Evolutionary conservation across 1,140 invertebrate species (phyloP).

Genomic region (Drosophila orosa): DNA sequence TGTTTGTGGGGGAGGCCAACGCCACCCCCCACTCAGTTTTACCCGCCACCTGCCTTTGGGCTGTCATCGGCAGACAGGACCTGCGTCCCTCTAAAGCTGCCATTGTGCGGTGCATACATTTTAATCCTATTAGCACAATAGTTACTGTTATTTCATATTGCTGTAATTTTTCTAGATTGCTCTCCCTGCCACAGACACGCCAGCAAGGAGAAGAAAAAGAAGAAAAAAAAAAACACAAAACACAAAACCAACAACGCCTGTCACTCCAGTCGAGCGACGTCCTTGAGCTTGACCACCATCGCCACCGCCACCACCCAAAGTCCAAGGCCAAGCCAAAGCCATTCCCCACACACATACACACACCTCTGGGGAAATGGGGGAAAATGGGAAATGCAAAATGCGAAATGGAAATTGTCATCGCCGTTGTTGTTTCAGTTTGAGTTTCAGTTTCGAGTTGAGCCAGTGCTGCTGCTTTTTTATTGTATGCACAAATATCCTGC

Average conservation of each 20-base stretch:
- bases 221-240: neutral
- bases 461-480: conserved; percentile 28
- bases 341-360: conserved; percentile 7
- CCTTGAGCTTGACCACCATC: conserved; percentile 60
- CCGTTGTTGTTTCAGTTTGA: conserved; percentile 20
- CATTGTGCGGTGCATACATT: conserved; percentile 34
- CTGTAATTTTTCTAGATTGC: conserved; percentile 49
- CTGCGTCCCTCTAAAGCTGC: conserved; percentile 5
- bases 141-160: conserved; percentile 62
- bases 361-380: conserved; percentile 22
- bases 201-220: neutral
- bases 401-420: conserved; percentile 49
- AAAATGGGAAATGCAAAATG: conserved; percentile 23
- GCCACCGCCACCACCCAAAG: conserved; percentile 3
- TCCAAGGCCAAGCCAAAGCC: conserved; percentile 29
- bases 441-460: conserved; percentile 24
- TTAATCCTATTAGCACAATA: conserved; percentile 71
- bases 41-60: neutral
- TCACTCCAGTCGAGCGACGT: conserved; percentile 28
- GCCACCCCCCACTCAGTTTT: neutral
- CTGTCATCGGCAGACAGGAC: conserved; percentile 38
- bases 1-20: neutral
- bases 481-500: conserved; percentile 57
- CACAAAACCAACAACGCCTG: conserved; percentile 15
- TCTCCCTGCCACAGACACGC: conserved; percentile 25